phyloP scores from a whole-genome alignment of 2,797 vertebrate species.

The Danio tinwini region DNA sequence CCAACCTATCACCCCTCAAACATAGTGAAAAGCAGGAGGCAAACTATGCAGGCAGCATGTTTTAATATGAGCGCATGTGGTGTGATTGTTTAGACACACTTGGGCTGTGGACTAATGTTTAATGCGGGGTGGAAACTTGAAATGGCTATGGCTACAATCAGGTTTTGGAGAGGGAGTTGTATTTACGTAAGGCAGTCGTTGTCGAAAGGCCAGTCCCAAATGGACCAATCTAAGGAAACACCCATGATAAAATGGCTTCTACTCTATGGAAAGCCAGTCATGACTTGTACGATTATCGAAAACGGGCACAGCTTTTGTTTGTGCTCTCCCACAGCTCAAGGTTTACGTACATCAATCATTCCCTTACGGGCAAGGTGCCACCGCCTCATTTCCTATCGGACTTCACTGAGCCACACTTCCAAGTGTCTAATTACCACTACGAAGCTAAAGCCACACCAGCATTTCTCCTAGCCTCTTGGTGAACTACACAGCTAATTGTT shows the following conservation, averaged over 20 bases:
- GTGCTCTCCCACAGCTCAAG: constrained; percentile 85
- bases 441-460: constrained; percentile 57
- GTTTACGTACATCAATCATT: constrained; percentile 67
- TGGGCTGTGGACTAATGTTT: constrained; percentile 31
- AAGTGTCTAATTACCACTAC: constrained; percentile 89
- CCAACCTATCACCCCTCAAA: constrained; percentile 41
- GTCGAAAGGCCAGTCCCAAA: constrained; percentile 47
- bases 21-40: constrained; percentile 50
- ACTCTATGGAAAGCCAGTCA: constrained; percentile 89
- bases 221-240: constrained; percentile 85
- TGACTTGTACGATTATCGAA: constrained; percentile 92
- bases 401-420: constrained; percentile 87
- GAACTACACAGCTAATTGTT: constrained; percentile 83
- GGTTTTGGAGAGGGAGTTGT: constrained; percentile 56
- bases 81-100: constrained; percentile 47
- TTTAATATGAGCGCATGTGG: constrained; percentile 27
- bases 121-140: constrained; percentile 41
- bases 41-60: constrained; percentile 47
- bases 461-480: constrained; percentile 69
- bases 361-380: constrained; percentile 86
- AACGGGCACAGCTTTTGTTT: constrained; percentile 91
- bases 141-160: constrained; percentile 32
- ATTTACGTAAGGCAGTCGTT: constrained; percentile 65
- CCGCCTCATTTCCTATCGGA: constrained; percentile 90
- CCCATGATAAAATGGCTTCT: constrained; percentile 86